phyloP scores from a whole-genome alignment of 1,140 invertebrate species.

The Trichonephila inaurata region DNA sequence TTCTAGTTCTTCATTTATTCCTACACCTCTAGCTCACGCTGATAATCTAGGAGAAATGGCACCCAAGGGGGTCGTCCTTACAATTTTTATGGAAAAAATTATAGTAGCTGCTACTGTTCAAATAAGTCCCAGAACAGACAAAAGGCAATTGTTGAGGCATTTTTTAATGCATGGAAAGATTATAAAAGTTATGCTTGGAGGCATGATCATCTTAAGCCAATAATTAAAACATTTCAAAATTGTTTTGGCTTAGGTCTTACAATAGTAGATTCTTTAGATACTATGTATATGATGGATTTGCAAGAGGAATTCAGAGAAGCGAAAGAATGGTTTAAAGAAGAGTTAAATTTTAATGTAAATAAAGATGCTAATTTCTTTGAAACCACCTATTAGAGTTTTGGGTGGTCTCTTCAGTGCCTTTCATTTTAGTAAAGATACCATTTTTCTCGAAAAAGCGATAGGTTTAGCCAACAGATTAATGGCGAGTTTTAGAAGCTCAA shows the following conservation, averaged over 20 bases:
- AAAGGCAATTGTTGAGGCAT: conserved; percentile 90
- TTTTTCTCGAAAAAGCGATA: conserved; percentile 93
- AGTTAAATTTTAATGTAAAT: conserved; percentile 89
- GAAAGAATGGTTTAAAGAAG: conserved; percentile 89
- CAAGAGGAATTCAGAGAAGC: conserved; percentile 94
- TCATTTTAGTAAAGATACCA: conserved; percentile 90
- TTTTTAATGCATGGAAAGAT: conserved; percentile 94
- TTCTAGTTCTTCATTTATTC: too few relatives aligned
- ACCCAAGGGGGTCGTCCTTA: too few relatives aligned
- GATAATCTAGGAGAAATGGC: too few relatives aligned
- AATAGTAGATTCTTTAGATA: conserved; percentile 94
- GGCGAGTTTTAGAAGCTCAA: conserved; percentile 89
- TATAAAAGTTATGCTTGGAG: conserved; percentile 97
- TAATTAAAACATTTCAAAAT: conserved; percentile 89
- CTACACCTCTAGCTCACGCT: too few relatives aligned
- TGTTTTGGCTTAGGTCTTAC: conserved; percentile 96
- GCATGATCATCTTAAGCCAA: conserved; percentile 94
- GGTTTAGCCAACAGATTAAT: conserved; percentile 91
- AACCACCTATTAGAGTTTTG: conserved; percentile 94
- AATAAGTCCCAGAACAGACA: conserved; percentile 86
- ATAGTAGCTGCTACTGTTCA: conserved; percentile 50
- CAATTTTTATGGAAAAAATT: conserved; percentile 61
- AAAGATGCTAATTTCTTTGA: conserved; percentile 97
- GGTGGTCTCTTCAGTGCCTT: conserved; percentile 93
- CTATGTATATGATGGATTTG: conserved; percentile 94